Conservation (phyloP, 2,797 vertebrate species). For the Numenius phaeopus region DNA sequence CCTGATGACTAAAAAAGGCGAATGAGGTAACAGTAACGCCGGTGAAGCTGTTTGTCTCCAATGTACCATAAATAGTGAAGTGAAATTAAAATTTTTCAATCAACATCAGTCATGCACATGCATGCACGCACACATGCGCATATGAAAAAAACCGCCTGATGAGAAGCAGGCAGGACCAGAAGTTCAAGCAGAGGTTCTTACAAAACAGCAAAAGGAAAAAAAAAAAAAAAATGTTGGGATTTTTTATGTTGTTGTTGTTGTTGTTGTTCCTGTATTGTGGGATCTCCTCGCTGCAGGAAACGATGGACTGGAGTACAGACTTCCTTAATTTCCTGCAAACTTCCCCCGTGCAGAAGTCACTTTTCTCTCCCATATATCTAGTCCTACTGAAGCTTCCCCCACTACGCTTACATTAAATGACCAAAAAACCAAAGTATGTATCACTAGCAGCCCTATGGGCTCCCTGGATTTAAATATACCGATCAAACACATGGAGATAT, state of each 20-base stretch:
- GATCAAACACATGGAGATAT: not conserved
- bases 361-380: slow-evolving; percentile 1
- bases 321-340: slow-evolving; percentile 66
- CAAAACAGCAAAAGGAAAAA: not conserved
- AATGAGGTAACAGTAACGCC: slow-evolving; percentile 67
- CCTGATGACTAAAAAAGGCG: slow-evolving; percentile 76
- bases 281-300: slow-evolving; percentile 53
- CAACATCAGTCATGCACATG: slow-evolving; percentile 35
- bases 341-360: not conserved
- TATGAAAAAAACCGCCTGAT: slow-evolving; percentile 23
- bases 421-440: not conserved
- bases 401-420: not conserved
- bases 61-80: slow-evolving; percentile 70
- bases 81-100: slow-evolving; percentile 74
- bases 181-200: slow-evolving; percentile 49
- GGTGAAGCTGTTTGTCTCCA: slow-evolving; percentile 74
- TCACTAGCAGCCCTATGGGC: not conserved
- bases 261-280: slow-evolving; percentile 26
- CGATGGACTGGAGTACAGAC: not conserved
- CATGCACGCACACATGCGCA: not conserved
- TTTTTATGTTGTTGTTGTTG: not conserved
- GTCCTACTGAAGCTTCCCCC: not conserved
- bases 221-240: not conserved
- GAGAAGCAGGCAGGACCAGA: slow-evolving; percentile 67
- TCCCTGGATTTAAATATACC: not conserved